phyloP scores from a whole-genome alignment of 2,888 invertebrate genomes.

The Rotaria socialis region DNA sequence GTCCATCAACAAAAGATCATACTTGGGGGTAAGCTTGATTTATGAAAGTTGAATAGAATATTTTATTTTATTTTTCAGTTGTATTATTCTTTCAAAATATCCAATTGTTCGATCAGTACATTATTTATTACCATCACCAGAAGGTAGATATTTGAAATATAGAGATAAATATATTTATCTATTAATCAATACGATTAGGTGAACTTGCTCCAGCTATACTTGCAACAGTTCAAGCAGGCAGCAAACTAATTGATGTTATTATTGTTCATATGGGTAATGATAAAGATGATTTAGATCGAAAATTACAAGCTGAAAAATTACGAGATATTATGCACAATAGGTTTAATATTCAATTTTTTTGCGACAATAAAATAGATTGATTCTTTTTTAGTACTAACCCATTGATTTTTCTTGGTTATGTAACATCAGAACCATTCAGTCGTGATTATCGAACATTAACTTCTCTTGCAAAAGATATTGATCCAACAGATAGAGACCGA shows the following conservation, averaged over 20 bases:
- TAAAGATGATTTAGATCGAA: slow-evolving; percentile 56
- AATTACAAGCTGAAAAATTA: slow-evolving; percentile 56
- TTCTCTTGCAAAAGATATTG: slow-evolving; percentile 55
- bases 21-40: slow-evolving; percentile 58
- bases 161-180: background rate
- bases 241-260: slow-evolving; percentile 52
- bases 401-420: slow-evolving; percentile 59
- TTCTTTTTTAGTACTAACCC: slow-evolving; percentile 50
- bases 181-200: background rate
- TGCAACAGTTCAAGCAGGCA: slow-evolving; percentile 52
- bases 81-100: slow-evolving; percentile 57
- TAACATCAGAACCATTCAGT: slow-evolving; percentile 58
- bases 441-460: slow-evolving; percentile 54
- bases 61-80: background rate
- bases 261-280: slow-evolving; percentile 61
- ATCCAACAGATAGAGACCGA: slow-evolving; percentile 54
- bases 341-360: background rate
- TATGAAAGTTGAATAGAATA: no score
- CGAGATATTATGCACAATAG: slow-evolving; percentile 48
- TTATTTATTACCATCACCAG: slow-evolving; percentile 59
- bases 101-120: slow-evolving; percentile 58
- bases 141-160: slow-evolving; percentile 51
- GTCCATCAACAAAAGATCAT: slow-evolving; percentile 58
- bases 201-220: slow-evolving; percentile 57
- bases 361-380: background rate